Evolutionary conservation across 2,888 invertebrate species (phyloP), one percentile per base, ranked within the genome.

Genomic region (Neria commutata): DNA sequence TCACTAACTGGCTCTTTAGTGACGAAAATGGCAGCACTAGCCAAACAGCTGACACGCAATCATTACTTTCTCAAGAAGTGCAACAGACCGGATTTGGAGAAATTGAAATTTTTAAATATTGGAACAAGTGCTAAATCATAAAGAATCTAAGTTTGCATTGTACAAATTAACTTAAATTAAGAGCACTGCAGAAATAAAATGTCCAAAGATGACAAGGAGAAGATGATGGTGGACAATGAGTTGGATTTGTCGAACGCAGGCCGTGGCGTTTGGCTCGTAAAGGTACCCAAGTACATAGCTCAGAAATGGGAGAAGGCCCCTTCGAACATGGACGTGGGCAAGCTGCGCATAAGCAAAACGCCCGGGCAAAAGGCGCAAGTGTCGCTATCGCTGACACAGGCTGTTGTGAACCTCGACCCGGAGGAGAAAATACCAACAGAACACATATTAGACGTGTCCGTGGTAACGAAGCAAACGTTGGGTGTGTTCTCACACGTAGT

Each of bases 191-290:
- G 21, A 21, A 42, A 21, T 1, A 69, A 61, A 1, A 81, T 81
- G 81, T 81, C 81, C 3, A 81, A 80, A 42, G 80, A 81, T 42
- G 81, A 80, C 8, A 76, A 76, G 56, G 76, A 78, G 65, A 78
- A 76, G 34, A 88, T 89, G 65, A 76, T 75, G 49, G 89, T 90
- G 66, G 92, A 92, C 75, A 87, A 89, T 65, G 92, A 92, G 80
- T 84, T 97, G 64, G 96, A 97, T 84, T 85, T 95, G 54, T 90
- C 92, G 17, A 94, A 95, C 79, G 91, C 94, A 17, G 90, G 91
- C 17, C 86, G 96, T 72, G 96, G 96, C 60, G 94, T 98, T 11
- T 98, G 98, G 98, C 86, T 98, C 6, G 98, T 98, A 0, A 98
- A 98, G 84, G 91, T 91, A 10, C 98, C 98, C 1, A 98, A 98